Evolutionary conservation across 2,113 vertebrate species (phyloP).

Genomic region (Nettapus auritus): DNA sequence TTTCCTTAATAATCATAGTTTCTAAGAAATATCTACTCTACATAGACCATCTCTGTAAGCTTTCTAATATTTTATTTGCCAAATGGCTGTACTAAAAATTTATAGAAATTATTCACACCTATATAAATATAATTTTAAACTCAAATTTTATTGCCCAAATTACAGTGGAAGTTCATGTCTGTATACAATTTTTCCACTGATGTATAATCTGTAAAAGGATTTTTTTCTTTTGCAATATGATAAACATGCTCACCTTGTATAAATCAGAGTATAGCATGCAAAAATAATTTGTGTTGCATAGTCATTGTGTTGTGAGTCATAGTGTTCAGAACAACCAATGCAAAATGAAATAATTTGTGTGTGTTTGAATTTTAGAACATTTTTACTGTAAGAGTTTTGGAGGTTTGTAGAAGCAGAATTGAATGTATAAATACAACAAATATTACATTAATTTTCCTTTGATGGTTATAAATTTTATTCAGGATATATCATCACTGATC

Average conservation of each 20-base stretch:
- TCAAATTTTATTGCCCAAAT: background rate
- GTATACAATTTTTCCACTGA: background rate
- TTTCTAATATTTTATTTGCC: background rate
- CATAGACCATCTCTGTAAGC: background rate
- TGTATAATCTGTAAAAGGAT: background rate
- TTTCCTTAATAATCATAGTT: constrained; percentile 41
- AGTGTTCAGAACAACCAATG: background rate
- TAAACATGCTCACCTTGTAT: background rate
- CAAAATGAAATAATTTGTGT: constrained; percentile 5
- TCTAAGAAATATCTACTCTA: background rate
- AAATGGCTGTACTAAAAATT: background rate
- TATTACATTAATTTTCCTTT: background rate
- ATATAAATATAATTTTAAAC: constrained; percentile 25
- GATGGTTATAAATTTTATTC: background rate
- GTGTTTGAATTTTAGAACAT: background rate
- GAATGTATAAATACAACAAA: background rate
- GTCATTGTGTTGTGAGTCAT: background rate
- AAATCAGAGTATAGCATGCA: background rate
- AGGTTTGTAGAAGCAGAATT: background rate
- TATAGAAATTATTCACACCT: background rate
- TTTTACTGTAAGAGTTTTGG: background rate
- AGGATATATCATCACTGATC: background rate
- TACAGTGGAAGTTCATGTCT: background rate
- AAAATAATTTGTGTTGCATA: background rate
- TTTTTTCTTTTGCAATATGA: background rate